Base-by-base conservation (phyloP, 92 coral and sea anemone genomes). In the Phymanthus crucifer region DNA sequence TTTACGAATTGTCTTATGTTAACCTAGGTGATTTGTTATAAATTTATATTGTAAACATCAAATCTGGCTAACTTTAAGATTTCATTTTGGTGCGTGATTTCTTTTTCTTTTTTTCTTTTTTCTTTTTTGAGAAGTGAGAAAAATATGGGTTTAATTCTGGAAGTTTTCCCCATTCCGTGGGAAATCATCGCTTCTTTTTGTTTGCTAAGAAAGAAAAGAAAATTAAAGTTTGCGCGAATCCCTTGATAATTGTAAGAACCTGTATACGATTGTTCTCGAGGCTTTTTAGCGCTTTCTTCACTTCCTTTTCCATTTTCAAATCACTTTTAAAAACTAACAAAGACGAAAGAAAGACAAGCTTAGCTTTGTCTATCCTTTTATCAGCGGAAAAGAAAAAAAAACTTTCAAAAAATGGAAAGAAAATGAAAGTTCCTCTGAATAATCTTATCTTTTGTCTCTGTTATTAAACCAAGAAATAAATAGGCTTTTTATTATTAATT, bases 41-140 rank as follows among this genome's bases (percentile, higher is more conserved):
- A 61, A 77, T 77, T 61, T 37, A 54, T 35, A 61, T 61, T 38
- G 47, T 70, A 77, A 77, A 77, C 81, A 77, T 75, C 40, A 75
- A 75, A 56, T 56, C 50, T 35, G 43, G 68, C 29, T 43, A 47
- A 18, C 38, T 47, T 74, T 16, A 21, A 29, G 10, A 36, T n/a
- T 40, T 17, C 34, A 16, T 29, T 36, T n/a, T n/a, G 6, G 14
- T 29, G 29, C 0, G 19, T 27, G 29, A 54, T 54, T 54, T 29
- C 1, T n/a, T n/a, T n/a, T n/a, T n/a, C n/a, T n/a, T n/a, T n/a
- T n/a, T n/a, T n/a, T n/a, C n/a, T 61, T 3, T 34, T 18, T 61
- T 27, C 14, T 8, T 61, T 61, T 61, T 61, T 27, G 36, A 61
- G 0, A 1, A 61, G 29, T 1, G 3, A 7, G 17, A 12, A 61